These are phyloP conservation scores for Lycorma delicatula DNA, from an alignment of 1,140 invertebrate species.

Conservation along the genomic window DNA sequence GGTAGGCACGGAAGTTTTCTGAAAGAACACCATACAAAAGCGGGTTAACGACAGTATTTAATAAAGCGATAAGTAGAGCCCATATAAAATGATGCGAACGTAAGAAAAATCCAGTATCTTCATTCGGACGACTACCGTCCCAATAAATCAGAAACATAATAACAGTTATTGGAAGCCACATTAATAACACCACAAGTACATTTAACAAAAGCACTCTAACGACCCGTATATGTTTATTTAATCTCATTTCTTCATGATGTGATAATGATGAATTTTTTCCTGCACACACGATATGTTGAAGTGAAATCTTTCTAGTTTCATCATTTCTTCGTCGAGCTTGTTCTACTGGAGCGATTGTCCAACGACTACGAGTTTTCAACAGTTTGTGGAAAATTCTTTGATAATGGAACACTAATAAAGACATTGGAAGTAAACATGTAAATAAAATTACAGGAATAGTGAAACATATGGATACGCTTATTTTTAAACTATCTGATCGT, in stretches of 20 bases:
- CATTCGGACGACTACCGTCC: conserved; percentile 43
- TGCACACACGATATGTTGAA: conserved; percentile 14
- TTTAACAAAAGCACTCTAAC: conserved; percentile 47
- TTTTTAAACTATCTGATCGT: conserved; percentile 34
- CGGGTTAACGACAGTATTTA: conserved; percentile 69
- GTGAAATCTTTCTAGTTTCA: conserved; percentile 8
- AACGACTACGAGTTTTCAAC: conserved; percentile 42
- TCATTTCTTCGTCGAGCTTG: conserved; percentile 36
- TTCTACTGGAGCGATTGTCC: conserved; percentile 36
- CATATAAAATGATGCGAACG: conserved; percentile 46
- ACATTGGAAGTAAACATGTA: conserved; percentile 46
- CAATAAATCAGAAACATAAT: conserved; percentile 48
- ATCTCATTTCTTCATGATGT: conserved; percentile 30
- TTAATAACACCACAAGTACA: conserved; percentile 46
- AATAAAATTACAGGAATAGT: conserved; percentile 44
- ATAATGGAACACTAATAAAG: conserved; percentile 47
- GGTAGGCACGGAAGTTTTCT: conserved; percentile 58
- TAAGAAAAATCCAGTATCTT: conserved; percentile 41
- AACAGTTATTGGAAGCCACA: conserved; percentile 51
- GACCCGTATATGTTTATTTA: conserved; percentile 47
- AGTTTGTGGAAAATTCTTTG: conserved; percentile 48
- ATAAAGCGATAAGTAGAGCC: conserved; percentile 50
- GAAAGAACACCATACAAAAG: conserved; percentile 69
- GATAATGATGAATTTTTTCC: neutral
- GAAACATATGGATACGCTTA: conserved; percentile 46